Percentiles rank a stretch among this genome's conserved stretches.
phyloP scores from a whole-genome alignment of 2,888 invertebrate genomes.

The Scrobipalpa costella region DNA sequence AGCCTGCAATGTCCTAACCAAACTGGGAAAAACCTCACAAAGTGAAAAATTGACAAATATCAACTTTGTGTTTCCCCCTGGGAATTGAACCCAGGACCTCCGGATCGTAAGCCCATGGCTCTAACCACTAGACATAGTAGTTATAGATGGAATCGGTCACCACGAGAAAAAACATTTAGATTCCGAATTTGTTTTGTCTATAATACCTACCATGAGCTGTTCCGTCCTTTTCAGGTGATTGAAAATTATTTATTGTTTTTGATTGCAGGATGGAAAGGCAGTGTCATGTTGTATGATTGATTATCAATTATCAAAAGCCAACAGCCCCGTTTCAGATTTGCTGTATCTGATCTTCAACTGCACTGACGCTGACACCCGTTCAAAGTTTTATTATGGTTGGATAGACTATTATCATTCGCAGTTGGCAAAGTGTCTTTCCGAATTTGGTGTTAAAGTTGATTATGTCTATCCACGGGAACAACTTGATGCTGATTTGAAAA shows the following conservation, averaged over 20 bases:
- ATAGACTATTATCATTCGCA: conserved; percentile 26
- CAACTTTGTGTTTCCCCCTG: too few species aligned
- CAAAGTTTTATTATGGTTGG: conserved; percentile 21
- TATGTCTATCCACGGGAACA: conserved; percentile 23
- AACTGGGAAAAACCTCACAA: too few species aligned
- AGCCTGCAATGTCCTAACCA: too few species aligned
- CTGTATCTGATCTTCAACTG: conserved; percentile 42
- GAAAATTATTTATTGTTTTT: background rate
- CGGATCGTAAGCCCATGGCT: too few species aligned
- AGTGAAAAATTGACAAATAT: too few species aligned
- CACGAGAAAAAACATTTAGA: too few species aligned
- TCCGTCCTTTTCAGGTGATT: background rate
- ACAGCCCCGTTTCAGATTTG: conserved; percentile 37
- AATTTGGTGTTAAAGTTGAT: conserved; percentile 20
- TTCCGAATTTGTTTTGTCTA: too few species aligned
- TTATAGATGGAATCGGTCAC: too few species aligned
- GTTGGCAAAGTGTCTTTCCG: conserved; percentile 6
- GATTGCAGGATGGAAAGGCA: conserved; percentile 26
- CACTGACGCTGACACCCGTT: conserved; percentile 30
- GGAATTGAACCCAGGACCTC: too few species aligned
- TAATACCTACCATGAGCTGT: too few species aligned
- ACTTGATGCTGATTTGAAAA: conserved; percentile 29
- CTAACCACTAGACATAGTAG: too few species aligned
- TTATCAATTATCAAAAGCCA: conserved; percentile 37
- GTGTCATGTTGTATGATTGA: conserved; percentile 37